Evolutionary conservation across 2,797 vertebrate species (phyloP), one percentile per base, ranked within the genome.

Genomic region (Moxostoma hubbsi): DNA sequence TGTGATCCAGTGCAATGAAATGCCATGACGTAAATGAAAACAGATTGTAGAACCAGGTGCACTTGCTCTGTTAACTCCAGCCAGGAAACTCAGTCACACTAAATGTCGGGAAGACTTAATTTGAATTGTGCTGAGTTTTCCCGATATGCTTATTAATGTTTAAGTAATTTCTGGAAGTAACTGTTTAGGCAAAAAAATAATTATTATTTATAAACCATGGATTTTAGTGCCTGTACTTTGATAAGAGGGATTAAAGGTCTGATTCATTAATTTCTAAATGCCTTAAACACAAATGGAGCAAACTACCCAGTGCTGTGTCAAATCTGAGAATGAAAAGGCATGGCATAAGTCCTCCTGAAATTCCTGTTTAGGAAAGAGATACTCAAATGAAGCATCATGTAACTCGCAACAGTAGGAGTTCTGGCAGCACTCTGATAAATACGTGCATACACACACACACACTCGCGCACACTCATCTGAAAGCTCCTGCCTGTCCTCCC

Each of bases 321-420:
- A 50, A 67, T 53, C 12, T 9, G 8, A 15, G 6, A 76, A 58
- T 18, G 24, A 2, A 45, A 15, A 13, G 7, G 6, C 51, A 43
- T 61, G 49, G 55, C 24, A 45, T 7, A 9, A 2, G 3, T 43
- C 47, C 18, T 77, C 13, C 47, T 68, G 6, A 68, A 77, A 50
- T 50, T 73, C 47, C 18, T 73, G 16, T 61, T 72, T 50, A 43
- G 47, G 5, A 67, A 49, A 67, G 53, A 57, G 64, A 51, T 24
- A 66, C 13, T 45, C 36, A 36, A 77, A 45, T 77, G 65, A 67
- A 66, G 58, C 7, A 51, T 77, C 66, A 61, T 77, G 65, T 61
- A 69, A 77, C 75, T 45, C n/a, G 1, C 13, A 77, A 59, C 65
- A 53, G 55, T 77, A 24, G 65, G 75, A 61, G 47, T 69, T 69